A percentile compares a stretch with the other conserved stretches of the same genome.
These are phyloP conservation scores for Silurus asotus DNA, from an alignment of 2,113 vertebrate species.

Conservation along the genomic window DNA sequence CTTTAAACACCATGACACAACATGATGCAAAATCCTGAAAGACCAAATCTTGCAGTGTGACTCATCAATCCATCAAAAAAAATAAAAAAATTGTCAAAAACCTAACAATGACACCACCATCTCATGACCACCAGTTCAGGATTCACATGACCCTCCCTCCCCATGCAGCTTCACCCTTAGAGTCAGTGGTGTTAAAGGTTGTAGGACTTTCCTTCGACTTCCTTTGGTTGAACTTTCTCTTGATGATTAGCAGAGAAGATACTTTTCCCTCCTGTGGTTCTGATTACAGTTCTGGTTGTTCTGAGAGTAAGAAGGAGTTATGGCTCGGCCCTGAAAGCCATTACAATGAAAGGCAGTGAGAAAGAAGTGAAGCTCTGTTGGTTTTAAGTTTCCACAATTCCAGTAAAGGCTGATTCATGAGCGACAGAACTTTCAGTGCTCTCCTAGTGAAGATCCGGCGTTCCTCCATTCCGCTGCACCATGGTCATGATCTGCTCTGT, in stretches of 20 bases:
- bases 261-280: not conserved
- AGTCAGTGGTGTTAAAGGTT: not conserved
- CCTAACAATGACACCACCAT: slow-evolving; percentile 1
- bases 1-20: not conserved
- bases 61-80: slow-evolving; percentile 27
- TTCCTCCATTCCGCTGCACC: slow-evolving; percentile 14
- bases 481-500: not conserved
- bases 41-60: slow-evolving; percentile 23
- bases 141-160: not conserved
- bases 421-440: not conserved
- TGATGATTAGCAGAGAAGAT: not conserved
- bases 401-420: slow-evolving; percentile 45
- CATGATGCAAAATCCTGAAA: slow-evolving; percentile 21
- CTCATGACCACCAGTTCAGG: not conserved
- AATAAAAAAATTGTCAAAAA: slow-evolving; percentile 2
- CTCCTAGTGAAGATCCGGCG: not conserved
- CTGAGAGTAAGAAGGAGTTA: not conserved
- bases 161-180: not conserved
- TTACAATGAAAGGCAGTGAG: not conserved
- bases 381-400: slow-evolving; percentile 26
- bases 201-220: not conserved
- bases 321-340: not conserved
- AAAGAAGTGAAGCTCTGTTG: not conserved
- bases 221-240: not conserved
- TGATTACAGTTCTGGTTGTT: not conserved